These are phyloP conservation scores for Nerophis ophidion DNA, from an alignment of 2,113 vertebrate genomes.

Conservation along the genomic window DNA sequence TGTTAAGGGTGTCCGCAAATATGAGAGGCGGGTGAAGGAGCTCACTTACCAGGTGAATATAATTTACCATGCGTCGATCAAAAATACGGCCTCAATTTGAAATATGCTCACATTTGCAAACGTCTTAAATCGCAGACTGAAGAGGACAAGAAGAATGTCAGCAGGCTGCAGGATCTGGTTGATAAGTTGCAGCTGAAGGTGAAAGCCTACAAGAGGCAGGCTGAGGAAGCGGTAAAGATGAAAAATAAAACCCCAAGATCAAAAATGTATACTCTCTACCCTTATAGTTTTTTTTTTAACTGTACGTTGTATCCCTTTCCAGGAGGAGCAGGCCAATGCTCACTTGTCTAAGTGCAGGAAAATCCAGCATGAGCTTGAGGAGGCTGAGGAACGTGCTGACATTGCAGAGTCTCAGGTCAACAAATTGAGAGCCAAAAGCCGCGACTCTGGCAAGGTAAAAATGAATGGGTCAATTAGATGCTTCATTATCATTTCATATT, in stretches of 20 bases:
- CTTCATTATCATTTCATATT: background rate
- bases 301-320: background rate
- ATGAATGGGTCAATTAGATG: background rate
- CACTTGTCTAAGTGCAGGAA: conserved; percentile 72
- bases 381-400: conserved; percentile 79
- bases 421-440: conserved; percentile 76
- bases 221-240: conserved; percentile 77
- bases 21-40: conserved; percentile 65
- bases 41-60: conserved; percentile 55
- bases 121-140: conserved; percentile 38
- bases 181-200: conserved; percentile 84
- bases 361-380: conserved; percentile 77
- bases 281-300: background rate
- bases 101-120: background rate
- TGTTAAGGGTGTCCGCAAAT: conserved; percentile 60
- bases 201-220: conserved; percentile 88
- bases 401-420: conserved; percentile 79
- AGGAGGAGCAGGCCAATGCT: conserved; percentile 65
- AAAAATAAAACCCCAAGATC: background rate
- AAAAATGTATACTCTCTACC: background rate
- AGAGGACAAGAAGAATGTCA: conserved; percentile 57
- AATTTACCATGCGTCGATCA: background rate
- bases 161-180: conserved; percentile 66
- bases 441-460: conserved; percentile 68
- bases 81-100: background rate